phyloP scores from a whole-genome alignment of 2,888 invertebrate genomes.

The Neelides folsomi region DNA sequence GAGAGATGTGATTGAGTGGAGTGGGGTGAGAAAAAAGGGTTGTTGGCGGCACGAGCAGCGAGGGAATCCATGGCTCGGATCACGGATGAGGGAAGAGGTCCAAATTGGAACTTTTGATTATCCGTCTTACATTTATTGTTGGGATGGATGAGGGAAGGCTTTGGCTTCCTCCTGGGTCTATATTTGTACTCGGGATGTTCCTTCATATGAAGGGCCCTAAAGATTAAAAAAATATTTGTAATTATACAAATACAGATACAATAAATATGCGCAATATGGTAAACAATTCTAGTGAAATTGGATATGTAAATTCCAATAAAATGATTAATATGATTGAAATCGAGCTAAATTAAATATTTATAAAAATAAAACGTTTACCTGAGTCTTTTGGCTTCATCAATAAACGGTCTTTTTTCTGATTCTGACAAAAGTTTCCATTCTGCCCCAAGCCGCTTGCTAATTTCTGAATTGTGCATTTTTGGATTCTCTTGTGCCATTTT shows the following conservation, averaged over 20 bases:
- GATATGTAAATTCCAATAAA: too few species aligned
- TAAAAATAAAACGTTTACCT: conserved; percentile 37
- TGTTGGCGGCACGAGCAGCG: conserved; percentile 10
- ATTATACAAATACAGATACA: too few species aligned
- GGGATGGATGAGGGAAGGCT: conserved; percentile 42
- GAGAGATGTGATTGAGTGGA: conserved; percentile 37
- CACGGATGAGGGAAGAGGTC: conserved; percentile 20
- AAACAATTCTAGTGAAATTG: too few species aligned
- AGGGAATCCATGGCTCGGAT: conserved; percentile 26
- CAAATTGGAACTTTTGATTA: conserved; percentile 21
- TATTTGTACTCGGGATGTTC: conserved; percentile 42
- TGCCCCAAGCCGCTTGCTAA: conserved; percentile 73
- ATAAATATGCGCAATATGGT: too few species aligned
- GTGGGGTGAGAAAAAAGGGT: conserved; percentile 31
- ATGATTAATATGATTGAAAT: too few species aligned
- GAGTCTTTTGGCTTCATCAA: conserved; percentile 76
- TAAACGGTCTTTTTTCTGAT: conserved; percentile 74
- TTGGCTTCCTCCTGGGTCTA: conserved; percentile 49
- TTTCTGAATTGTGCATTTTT: conserved; percentile 54
- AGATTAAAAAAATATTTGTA: conserved; percentile 35
- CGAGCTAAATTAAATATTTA: too few species aligned
- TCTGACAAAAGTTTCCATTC: conserved; percentile 81
- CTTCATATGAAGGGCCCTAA: conserved; percentile 42
- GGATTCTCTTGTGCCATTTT: conserved; percentile 91
- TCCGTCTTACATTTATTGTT: conserved; percentile 23